Base-by-base conservation (phyloP, 2,113 vertebrate species). In the Terrapene triunguis region DNA sequence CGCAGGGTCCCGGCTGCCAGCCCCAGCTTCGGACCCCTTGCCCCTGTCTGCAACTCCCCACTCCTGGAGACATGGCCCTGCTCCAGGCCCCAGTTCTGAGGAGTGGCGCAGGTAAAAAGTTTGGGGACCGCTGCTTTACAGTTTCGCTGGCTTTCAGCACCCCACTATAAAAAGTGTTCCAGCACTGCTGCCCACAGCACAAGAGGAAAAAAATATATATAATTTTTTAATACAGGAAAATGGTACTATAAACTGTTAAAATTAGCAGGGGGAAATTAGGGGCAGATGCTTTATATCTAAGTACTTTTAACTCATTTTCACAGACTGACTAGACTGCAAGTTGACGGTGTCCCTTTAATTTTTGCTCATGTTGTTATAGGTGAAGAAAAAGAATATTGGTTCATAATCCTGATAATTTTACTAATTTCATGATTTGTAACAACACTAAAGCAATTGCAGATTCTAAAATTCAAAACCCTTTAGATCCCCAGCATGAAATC, bases 151-250 rank as follows among this genome's bases (percentile, higher is more conserved):
- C 10, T 57, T 57, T 57, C 55, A 57, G 25, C 25, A 27, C 25
- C 25, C 25, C 55, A 57, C 55, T 27, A 27, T 27, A 57, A 57
- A 57, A 57, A 57, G 10, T 54, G 21, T 57, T 2, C 25, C 25
- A 57, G 55, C 24, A 57, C 55, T 4, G 4, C 55, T 57, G 3
- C 25, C 25, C 19, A 6, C 35, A 1, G 44, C 54, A 53, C 16
- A 8, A 1, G n/a, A 2, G 0, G n/a, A 48, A 50, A 47, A 12
- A 0, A 1, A 1, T 0, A 48, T 51, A 54, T 25, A 6, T 10
- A 84, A 89, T 13, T 80, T 59, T 84, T 74, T 81, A 89, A 95
- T 27, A 44, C 0, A 1, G 47, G 38, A 0, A 2, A 97, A 78
- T 0, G 7, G 6, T 25, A 74, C 38, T 74, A 74, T 22, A 74